Conservation (phyloP, 2,113 vertebrate genomes). For the chimpanzee (Pan troglodytes) region NHGRI_mPanTro3-v2.1_pri NC_072410.2:87374501-87375000, state of each 20-base stretch:
- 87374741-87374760: background rate
- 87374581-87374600: background rate
- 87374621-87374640: background rate
- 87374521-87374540: background rate
- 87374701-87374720: background rate
- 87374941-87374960: background rate
- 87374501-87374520: background rate
- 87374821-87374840: background rate
- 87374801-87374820: background rate
- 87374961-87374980: background rate
- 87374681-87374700: background rate
- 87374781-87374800: background rate
- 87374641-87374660: background rate
- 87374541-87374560: background rate
- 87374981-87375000: background rate
- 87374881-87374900: background rate
- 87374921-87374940: background rate
- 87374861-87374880: background rate
- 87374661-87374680: background rate
- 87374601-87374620: background rate
- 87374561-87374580: background rate
- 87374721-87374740: background rate
- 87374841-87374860: background rate
- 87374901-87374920: background rate
- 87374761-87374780: background rate